Percentiles rank a stretch among this genome's conserved stretches.
Conservation (phyloP, 2,888 invertebrate genomes). For the Leucozona laternaria region DNA sequence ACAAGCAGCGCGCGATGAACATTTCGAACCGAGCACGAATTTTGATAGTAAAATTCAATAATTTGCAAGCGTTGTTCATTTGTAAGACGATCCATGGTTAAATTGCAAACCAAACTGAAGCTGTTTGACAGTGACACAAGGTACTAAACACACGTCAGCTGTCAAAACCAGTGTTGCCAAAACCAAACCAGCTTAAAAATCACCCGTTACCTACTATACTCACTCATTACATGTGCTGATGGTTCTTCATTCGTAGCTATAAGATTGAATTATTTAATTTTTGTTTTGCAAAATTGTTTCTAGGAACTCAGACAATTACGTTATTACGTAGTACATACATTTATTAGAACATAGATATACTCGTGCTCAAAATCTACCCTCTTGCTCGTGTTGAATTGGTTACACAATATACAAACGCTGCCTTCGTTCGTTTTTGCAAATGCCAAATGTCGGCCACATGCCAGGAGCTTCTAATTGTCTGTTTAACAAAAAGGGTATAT, state of each 20-base stretch:
- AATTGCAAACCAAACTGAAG: no score
- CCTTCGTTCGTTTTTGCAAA: not conserved
- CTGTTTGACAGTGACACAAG: no score
- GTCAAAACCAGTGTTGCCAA: no score
- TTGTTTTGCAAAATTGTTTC: not conserved
- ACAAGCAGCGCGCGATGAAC: no score
- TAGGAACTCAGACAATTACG: not conserved
- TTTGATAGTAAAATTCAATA: no score
- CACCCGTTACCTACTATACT: no score
- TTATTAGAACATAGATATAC: not conserved
- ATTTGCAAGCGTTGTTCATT: no score
- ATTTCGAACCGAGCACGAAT: no score
- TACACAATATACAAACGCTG: constrained; percentile 8
- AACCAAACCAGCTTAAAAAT: no score
- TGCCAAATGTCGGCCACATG: constrained; percentile 27
- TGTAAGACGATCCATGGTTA: no score
- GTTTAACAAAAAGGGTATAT: constrained; percentile 13
- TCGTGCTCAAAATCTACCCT: not conserved
- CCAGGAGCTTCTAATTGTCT: constrained; percentile 14
- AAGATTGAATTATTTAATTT: not conserved
- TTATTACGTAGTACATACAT: not conserved
- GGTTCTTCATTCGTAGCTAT: not conserved
- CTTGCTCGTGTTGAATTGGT: not conserved
- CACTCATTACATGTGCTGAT: not conserved
- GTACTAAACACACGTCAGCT: no score